Evolutionary conservation across 2,113 vertebrate genomes (phyloP).

Genomic region (Corvus hawaiiensis): DNA sequence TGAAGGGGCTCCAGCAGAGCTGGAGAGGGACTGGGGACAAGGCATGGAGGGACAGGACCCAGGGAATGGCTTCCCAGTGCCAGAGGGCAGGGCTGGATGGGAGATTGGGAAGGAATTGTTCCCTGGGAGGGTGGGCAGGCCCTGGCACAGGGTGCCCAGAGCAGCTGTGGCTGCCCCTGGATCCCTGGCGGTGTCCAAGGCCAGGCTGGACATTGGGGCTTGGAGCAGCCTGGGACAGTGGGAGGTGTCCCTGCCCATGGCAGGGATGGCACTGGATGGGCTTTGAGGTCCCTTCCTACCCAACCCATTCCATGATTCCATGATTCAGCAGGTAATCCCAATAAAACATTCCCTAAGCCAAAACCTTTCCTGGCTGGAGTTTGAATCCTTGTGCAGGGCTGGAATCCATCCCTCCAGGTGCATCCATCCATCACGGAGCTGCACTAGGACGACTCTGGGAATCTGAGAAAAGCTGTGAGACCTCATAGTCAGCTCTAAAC

Average conservation of each 20-base stretch:
- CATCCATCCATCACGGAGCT: neutral
- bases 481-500: neutral
- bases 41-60: neutral
- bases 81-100: neutral
- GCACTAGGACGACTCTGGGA: neutral
- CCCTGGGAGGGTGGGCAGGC: neutral
- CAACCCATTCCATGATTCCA: neutral
- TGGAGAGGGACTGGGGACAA: neutral
- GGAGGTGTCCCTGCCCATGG: neutral
- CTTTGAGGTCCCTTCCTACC: rapidly evolving
- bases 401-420: neutral
- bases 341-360: neutral
- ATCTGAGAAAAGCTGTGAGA: neutral
- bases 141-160: neutral
- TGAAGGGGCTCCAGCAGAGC: neutral
- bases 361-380: neutral
- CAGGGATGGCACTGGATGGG: rapidly evolving
- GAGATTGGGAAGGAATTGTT: neutral
- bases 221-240: neutral
- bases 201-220: neutral
- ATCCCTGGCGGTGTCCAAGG: neutral
- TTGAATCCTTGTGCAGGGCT: neutral
- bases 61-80: neutral
- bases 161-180: neutral
- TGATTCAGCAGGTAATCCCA: neutral